phyloP scores from a whole-genome alignment of 92 coral and sea anemone species.

The Micromussa lordhowensis region DNA sequence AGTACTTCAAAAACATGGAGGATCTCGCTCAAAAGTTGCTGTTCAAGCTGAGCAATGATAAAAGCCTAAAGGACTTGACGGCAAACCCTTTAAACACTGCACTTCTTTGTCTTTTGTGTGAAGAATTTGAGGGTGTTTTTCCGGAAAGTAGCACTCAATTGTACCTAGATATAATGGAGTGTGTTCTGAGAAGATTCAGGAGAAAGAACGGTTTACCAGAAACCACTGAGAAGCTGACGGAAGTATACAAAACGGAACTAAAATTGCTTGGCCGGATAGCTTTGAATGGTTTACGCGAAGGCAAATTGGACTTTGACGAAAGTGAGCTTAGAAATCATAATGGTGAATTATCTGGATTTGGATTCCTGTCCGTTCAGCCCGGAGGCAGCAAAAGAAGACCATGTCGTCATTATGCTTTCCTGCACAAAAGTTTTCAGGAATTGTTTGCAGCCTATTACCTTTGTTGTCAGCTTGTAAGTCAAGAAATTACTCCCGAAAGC shows the following conservation, averaged over 20 bases:
- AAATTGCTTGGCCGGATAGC: constrained; percentile 30
- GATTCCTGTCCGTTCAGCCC: constrained; percentile 44
- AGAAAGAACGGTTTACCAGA: not conserved
- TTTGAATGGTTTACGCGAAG: constrained; percentile 18
- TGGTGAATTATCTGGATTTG: constrained; percentile 1
- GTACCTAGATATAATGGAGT: constrained; percentile 36
- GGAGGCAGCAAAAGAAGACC: constrained; percentile 29
- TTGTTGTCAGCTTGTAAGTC: not conserved
- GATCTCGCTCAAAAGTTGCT: not conserved
- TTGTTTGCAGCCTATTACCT: constrained; percentile 29
- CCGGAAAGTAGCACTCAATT: constrained; percentile 35
- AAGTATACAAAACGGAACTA: constrained; percentile 8
- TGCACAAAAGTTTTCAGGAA: constrained; percentile 53
- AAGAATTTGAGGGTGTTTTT: constrained; percentile 34
- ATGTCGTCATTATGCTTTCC: constrained; percentile 15
- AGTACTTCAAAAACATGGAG: constrained; percentile 15
- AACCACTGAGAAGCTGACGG: not conserved
- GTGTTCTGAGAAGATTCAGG: constrained; percentile 38
- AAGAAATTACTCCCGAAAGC: not conserved
- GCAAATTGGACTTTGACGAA: constrained; percentile 21
- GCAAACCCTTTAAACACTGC: constrained; percentile 52
- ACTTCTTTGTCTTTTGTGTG: too few species aligned
- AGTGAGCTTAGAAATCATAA: not conserved
- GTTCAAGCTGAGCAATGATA: not conserved
- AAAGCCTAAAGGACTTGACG: constrained; percentile 2